Conservation (phyloP, 2,113 vertebrate species). For the Elgaria multicarinata region DNA sequence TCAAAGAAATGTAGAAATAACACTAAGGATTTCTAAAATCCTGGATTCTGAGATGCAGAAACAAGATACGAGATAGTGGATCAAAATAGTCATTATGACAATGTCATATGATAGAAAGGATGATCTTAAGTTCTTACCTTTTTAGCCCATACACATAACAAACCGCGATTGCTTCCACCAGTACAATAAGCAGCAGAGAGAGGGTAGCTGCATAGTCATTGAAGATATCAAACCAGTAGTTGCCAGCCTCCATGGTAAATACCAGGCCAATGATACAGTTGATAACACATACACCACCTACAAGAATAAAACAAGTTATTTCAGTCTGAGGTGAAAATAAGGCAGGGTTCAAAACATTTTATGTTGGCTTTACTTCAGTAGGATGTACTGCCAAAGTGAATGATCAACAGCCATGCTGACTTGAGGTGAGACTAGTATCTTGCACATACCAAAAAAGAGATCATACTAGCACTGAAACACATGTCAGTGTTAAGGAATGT, state of each 20-base stretch:
- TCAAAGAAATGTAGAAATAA: background rate
- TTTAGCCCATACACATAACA: conserved; percentile 91
- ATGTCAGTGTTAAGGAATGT: background rate
- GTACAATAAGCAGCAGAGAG: conserved; percentile 89
- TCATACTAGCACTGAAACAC: background rate
- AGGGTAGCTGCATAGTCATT: conserved; percentile 91
- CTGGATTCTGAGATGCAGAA: no score
- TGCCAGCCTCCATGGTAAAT: conserved; percentile 90
- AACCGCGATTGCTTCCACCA: conserved; percentile 86
- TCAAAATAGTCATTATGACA: background rate
- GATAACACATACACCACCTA: conserved; percentile 86
- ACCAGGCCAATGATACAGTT: conserved; percentile 84
- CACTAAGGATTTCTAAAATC: no score
- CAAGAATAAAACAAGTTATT: background rate
- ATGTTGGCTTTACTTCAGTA: rapidly evolving
- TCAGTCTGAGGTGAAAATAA: background rate
- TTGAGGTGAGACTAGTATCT: no score
- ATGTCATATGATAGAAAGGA: background rate
- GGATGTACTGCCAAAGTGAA: background rate
- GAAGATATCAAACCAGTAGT: conserved; percentile 96
- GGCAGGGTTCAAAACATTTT: background rate
- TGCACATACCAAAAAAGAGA: background rate
- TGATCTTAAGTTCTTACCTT: conserved; percentile 74
- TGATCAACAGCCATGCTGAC: background rate
- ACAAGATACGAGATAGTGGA: no score